Evolutionary conservation across 2,888 invertebrate species (phyloP).

Genomic region (Philereme vetulata): DNA sequence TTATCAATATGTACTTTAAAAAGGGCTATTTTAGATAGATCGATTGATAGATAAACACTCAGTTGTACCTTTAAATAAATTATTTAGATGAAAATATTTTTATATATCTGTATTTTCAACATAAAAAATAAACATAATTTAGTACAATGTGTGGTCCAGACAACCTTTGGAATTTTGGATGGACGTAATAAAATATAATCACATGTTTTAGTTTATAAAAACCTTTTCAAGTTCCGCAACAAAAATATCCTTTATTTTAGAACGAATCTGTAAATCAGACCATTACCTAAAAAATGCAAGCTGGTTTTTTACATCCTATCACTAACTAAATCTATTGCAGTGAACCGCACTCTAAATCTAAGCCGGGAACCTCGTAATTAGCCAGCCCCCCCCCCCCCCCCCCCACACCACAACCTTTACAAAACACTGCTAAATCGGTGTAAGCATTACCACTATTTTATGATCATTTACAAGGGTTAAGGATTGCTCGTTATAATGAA

Average conservation of each 20-base stretch:
- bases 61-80: no score
- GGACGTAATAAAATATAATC: no score
- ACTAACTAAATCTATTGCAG: conserved; percentile 61
- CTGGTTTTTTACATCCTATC: conserved; percentile 43
- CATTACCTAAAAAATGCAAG: conserved; percentile 11
- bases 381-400: no score
- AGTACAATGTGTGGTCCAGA: no score
- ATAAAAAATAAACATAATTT: no score
- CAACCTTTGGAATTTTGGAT: no score
- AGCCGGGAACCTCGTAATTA: conserved; percentile 60
- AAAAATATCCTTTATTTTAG: no score
- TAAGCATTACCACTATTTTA: conserved; percentile 24
- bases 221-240: not conserved
- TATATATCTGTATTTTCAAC: no score
- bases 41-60: no score
- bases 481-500: conserved; percentile 7
- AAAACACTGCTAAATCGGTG: conserved; percentile 37
- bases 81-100: no score
- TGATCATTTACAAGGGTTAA: conserved; percentile 16
- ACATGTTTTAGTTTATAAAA: not conserved
- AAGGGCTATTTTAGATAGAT: no score
- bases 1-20: not conserved
- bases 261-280: not conserved
- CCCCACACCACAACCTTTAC: conserved; percentile 35
- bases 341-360: conserved; percentile 60